Evolutionary conservation across 2,113 vertebrate species (phyloP).

Genomic region (Protobothrops flavoviridis): DNA sequence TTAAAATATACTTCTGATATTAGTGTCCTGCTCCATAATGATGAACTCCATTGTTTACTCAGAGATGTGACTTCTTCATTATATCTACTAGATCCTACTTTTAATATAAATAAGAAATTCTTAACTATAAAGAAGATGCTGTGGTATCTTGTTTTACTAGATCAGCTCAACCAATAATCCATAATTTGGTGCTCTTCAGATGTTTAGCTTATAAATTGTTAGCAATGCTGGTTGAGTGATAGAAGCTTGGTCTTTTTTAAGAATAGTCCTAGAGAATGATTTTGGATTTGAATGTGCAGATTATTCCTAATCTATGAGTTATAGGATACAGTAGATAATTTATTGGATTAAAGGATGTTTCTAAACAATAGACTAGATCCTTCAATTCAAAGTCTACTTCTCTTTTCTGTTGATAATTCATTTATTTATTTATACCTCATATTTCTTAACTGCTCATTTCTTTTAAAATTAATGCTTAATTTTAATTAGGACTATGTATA

Average conservation of each 20-base stretch:
- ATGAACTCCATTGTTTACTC: not conserved
- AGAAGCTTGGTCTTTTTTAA: not conserved
- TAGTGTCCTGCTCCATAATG: not conserved
- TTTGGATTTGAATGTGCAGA: not conserved
- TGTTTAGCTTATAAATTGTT: not conserved
- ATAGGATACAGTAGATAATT: not conserved
- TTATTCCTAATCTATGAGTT: not conserved
- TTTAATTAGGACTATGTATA: not conserved
- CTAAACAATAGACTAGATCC: not conserved
- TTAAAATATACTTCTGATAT: not conserved
- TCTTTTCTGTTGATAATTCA: not conserved
- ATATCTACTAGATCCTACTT: not conserved
- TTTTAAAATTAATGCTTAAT: not conserved
- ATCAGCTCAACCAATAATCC: not conserved
- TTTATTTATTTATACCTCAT: not conserved
- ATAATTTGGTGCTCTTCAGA: not conserved
- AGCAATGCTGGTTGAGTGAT: not conserved
- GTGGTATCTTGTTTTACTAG: not conserved
- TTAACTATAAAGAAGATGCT: not conserved
- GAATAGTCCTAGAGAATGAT: not conserved
- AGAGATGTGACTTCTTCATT: not conserved
- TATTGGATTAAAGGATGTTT: not conserved
- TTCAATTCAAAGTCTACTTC: not conserved
- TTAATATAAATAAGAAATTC: not conserved
- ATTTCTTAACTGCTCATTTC: not conserved